These are phyloP conservation scores for Nemapogon koenigi DNA, from an alignment of 2,888 invertebrate species.

Conservation along the genomic window DNA sequence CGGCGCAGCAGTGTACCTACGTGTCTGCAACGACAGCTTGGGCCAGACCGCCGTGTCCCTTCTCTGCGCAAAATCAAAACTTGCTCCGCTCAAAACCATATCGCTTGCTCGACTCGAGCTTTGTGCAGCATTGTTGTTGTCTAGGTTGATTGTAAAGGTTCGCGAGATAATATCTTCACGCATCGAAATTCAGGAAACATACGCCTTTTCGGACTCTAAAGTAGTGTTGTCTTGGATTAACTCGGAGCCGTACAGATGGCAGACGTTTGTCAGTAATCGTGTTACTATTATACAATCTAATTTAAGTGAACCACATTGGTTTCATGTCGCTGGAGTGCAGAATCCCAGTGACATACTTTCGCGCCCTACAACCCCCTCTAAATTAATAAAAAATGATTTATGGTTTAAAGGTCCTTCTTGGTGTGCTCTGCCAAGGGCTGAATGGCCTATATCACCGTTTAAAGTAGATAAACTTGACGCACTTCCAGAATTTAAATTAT, in stretches of 20 bases:
- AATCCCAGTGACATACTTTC: slow-evolving; percentile 13
- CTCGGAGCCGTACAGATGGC: slow-evolving; percentile 11
- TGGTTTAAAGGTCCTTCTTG: slow-evolving; percentile 10
- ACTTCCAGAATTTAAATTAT: too few relatives aligned
- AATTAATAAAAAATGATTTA: slow-evolving; percentile 1
- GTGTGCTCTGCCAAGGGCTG: not conserved
- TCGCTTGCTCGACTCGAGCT: slow-evolving; percentile 12
- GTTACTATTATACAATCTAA: slow-evolving; percentile 10
- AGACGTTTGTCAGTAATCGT: slow-evolving; percentile 15
- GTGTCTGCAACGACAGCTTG: not conserved
- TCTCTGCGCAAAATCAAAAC: slow-evolving; percentile 8
- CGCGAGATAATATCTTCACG: slow-evolving; percentile 3
- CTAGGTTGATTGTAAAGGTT: slow-evolving; percentile 6
- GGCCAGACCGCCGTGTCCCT: not conserved
- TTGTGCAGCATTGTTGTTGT: slow-evolving; percentile 7
- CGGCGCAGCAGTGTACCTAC: slow-evolving; percentile 6
- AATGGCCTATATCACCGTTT: too few relatives aligned
- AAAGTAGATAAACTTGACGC: too few relatives aligned
- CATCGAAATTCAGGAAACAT: slow-evolving; percentile 9
- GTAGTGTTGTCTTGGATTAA: slow-evolving; percentile 15
- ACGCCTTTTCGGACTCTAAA: slow-evolving; percentile 14
- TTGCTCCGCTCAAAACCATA: slow-evolving; percentile 8
- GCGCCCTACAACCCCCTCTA: slow-evolving; percentile 9
- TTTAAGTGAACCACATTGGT: slow-evolving; percentile 10
- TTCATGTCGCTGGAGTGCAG: slow-evolving; percentile 12